Conservation (phyloP, 2,888 invertebrate genomes). For the Leucophenga montana region DNA sequence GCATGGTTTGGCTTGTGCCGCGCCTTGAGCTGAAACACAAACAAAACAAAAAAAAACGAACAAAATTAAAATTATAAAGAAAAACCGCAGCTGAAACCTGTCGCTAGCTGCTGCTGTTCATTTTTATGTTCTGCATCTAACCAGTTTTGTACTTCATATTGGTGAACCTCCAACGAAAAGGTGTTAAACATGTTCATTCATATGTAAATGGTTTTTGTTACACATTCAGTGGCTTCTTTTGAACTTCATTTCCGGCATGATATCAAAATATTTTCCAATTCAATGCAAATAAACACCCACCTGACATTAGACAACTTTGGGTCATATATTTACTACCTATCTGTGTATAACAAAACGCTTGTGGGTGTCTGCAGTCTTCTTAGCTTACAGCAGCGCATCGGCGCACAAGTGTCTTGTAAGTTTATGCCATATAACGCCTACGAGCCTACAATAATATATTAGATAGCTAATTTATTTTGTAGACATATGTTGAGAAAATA, state of each 20-base stretch:
- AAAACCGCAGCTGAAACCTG: no score
- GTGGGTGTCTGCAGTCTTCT: background rate
- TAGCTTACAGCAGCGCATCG: no score
- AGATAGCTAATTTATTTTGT: no score
- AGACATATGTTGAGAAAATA: no score
- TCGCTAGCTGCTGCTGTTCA: background rate
- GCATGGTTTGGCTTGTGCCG: slow-evolving; percentile 16
- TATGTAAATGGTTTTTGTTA: slow-evolving; percentile 3
- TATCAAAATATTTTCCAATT: background rate
- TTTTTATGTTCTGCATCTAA: background rate
- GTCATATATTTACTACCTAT: no score
- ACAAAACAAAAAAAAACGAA: background rate
- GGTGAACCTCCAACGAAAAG: background rate
- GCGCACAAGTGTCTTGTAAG: no score
- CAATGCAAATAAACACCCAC: background rate
- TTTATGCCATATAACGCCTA: no score
- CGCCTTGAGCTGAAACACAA: background rate
- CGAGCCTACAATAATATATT: no score
- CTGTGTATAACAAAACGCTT: background rate
- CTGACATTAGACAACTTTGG: background rate
- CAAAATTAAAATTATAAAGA: background rate
- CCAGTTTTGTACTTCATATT: background rate
- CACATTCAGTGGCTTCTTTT: background rate
- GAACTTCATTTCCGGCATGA: background rate
- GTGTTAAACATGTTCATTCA: slow-evolving; percentile 3